Evolutionary conservation across 2,113 vertebrate species (phyloP).

Genomic region (Motacilla tschutschensis): DNA sequence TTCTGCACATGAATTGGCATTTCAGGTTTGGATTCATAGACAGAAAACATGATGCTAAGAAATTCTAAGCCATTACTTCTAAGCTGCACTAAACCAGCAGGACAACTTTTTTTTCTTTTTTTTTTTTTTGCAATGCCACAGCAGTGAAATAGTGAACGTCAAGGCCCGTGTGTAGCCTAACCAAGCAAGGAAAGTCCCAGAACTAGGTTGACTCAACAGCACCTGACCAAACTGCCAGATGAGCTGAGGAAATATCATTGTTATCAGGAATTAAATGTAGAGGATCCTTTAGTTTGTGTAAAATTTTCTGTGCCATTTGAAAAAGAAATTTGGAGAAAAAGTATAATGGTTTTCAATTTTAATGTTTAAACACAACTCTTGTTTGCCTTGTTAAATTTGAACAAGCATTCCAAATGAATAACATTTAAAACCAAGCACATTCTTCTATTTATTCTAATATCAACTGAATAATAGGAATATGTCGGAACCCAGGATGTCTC

Average conservation of each 20-base stretch:
- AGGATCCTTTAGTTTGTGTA: slow-evolving; percentile 33
- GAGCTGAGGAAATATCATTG: slow-evolving; percentile 19
- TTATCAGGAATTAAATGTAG: slow-evolving; percentile 39
- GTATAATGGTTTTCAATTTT: slow-evolving; percentile 49
- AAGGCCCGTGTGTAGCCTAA: background rate
- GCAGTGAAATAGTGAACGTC: slow-evolving; percentile 21
- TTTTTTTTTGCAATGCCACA: background rate
- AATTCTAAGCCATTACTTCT: slow-evolving; percentile 29
- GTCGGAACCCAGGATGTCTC: no score
- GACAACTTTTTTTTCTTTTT: background rate
- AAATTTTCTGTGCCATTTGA: slow-evolving; percentile 60
- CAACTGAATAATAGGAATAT: slow-evolving; percentile 22
- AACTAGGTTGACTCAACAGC: slow-evolving; percentile 50
- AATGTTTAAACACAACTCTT: slow-evolving; percentile 44
- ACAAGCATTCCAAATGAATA: slow-evolving; percentile 42
- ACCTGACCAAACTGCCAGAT: slow-evolving; percentile 33
- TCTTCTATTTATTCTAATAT: slow-evolving; percentile 38
- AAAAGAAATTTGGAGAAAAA: slow-evolving; percentile 39
- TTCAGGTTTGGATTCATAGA: background rate
- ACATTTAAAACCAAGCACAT: slow-evolving; percentile 28
- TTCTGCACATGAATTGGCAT: background rate
- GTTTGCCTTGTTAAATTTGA: slow-evolving; percentile 61
- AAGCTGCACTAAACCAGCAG: background rate
- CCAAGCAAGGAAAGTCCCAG: background rate
- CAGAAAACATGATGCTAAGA: background rate